A percentile compares a stretch with the other conserved stretches of the same genome.
These are phyloP conservation scores for Zalophus californianus DNA, from an alignment of 2,797 vertebrate species.

Conservation along the genomic window DNA sequence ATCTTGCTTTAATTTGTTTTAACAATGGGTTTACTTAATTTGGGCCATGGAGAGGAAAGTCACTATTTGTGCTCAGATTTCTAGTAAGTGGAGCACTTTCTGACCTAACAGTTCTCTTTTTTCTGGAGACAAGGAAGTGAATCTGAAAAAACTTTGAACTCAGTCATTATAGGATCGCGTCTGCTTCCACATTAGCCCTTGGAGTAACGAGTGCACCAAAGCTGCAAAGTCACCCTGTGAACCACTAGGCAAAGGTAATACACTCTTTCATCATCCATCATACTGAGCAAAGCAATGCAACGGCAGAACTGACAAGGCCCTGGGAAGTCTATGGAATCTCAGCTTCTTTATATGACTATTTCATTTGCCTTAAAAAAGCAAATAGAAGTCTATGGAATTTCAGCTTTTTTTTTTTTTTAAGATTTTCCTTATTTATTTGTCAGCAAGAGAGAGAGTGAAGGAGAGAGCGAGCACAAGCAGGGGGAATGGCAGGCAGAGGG, in stretches of 20 bases:
- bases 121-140: neutral
- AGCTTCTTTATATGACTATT: neutral
- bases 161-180: neutral
- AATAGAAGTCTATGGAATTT: neutral
- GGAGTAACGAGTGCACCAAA: neutral
- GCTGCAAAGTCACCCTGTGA: neutral
- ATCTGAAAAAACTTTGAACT: slow-evolving; percentile 26
- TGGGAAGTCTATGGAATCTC: neutral
- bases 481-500: too few species aligned
- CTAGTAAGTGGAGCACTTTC: neutral
- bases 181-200: neutral
- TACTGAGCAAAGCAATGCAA: neutral
- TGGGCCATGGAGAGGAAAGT: neutral
- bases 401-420: too few species aligned
- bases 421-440: too few species aligned
- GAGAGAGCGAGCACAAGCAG: too few species aligned
- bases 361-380: slow-evolving; percentile 32
- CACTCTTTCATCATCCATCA: neutral
- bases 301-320: neutral
- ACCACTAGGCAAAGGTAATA: neutral
- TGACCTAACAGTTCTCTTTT: slow-evolving; percentile 25
- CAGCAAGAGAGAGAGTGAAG: too few species aligned
- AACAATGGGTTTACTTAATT: neutral
- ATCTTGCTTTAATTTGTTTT: neutral
- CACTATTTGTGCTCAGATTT: neutral